Conservation (phyloP, 1,140 invertebrate genomes). For the Papilio machaon region DNA sequence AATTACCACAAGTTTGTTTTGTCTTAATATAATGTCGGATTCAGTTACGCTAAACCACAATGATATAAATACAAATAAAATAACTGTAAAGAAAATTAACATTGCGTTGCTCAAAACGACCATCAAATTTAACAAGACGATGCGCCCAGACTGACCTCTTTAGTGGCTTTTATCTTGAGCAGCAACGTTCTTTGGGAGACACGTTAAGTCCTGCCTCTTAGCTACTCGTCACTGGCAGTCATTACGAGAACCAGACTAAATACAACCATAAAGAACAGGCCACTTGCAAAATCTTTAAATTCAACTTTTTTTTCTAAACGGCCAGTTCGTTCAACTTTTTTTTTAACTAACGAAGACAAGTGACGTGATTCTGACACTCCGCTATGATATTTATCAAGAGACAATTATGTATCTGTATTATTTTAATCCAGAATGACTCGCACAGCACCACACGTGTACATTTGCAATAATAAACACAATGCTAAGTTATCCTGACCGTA, state of each 20-base stretch:
- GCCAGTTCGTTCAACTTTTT: background rate
- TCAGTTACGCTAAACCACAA: background rate
- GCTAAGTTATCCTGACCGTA: constrained; percentile 30
- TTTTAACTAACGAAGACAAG: background rate
- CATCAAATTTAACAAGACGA: constrained; percentile 31
- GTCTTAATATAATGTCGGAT: background rate
- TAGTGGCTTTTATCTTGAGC: constrained; percentile 33
- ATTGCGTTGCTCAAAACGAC: constrained; percentile 18
- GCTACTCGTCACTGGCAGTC: constrained; percentile 17
- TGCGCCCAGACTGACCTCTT: constrained; percentile 30
- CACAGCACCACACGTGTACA: constrained; percentile 16
- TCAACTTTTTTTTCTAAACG: background rate
- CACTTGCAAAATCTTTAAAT: constrained; percentile 9
- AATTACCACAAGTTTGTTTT: background rate
- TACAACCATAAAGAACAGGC: constrained; percentile 2
- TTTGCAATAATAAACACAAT: constrained; percentile 26
- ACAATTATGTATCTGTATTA: background rate
- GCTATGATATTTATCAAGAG: background rate
- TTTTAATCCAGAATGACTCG: constrained; percentile 6
- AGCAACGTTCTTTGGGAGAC: constrained; percentile 26
- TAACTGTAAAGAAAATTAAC: background rate
- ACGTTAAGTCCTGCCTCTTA: constrained; percentile 29
- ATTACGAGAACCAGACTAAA: constrained; percentile 17
- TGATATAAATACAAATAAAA: background rate
- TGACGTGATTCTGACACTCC: background rate